Base-by-base conservation (phyloP, 2,113 vertebrate genomes). In the Zingel zingel region DNA sequence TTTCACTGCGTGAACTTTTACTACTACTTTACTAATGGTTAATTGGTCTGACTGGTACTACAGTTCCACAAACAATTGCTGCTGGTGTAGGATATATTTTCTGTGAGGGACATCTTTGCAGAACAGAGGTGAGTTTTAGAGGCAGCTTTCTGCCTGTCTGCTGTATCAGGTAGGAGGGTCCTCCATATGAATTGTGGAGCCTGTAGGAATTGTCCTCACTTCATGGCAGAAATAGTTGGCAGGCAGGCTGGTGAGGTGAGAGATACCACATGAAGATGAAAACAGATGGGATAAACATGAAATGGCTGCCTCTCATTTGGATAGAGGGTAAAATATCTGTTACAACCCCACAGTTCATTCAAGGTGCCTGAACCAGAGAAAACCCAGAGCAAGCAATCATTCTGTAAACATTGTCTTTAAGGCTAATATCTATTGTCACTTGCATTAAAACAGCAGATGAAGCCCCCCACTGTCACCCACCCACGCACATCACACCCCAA, bases 401-500 rank as follows among this genome's bases (percentile, higher is more conserved):
- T 62, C 5, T 58, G 16, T 56, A 18, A 43, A n/a, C 5, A 23
- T 58, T 33, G n/a, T 61, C 12, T 0, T 30, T 12, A 61, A 62
- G 10, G 64, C 39, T 45, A 19, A 63, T 45, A 47, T 62, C 21
- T 39, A 13, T 61, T 11, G 19, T 62, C 58, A 19, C 27, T 43
- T 5, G 8, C 12, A 13, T 54, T 50, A 25, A 56, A 86, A 70
- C 61, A 73, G 70, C 65, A 85, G 85, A 85, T 85, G 79, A 83
- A 80, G 13, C 65, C 57, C 70, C 74, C 61, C 50, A 23, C 27
- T 10, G n/a, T n/a, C 81, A 50, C 66, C 65, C 73, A 63, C 76
- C 82, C 63, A 82, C 80, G 51, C 72, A 83, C 47, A 81, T 86
- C 86, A 85, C 86, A 84, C 86, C 75, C 80, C 83, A 54, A 67